Percentiles rank a stretch among this genome's conserved stretches.
These are phyloP conservation scores for Hippasteria phrygiana DNA, from an alignment of 53 echinoderm and acorn worm species.

Conservation along the genomic window DNA sequence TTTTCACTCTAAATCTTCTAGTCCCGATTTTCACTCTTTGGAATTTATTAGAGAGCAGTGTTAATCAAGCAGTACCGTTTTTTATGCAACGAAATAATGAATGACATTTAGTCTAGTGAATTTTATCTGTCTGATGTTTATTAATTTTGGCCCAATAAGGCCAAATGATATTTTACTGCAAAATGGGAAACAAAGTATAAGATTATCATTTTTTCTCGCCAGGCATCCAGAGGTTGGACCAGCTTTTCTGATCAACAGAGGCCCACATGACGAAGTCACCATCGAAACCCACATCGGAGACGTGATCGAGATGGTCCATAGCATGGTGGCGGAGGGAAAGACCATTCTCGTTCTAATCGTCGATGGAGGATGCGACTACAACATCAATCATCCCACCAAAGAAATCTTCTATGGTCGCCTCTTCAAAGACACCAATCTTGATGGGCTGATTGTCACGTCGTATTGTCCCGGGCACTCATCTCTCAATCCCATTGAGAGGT, in stretches of 20 bases:
- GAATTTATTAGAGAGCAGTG: too few species aligned
- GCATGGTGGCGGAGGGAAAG: conserved; percentile 11
- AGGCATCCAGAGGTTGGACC: conserved; percentile 25
- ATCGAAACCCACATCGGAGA: conserved; percentile 63
- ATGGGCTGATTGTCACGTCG: conserved; percentile 59
- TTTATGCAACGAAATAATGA: too few species aligned
- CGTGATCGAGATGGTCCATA: conserved; percentile 42
- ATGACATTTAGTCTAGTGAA: too few species aligned
- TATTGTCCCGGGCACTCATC: conserved; percentile 72
- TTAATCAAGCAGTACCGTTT: too few species aligned
- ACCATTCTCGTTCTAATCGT: conserved; percentile 8
- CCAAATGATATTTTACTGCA: background rate
- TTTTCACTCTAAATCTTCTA: too few species aligned
- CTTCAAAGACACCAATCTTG: conserved; percentile 54
- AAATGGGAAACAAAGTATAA: background rate
- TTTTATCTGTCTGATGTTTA: too few species aligned
- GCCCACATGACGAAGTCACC: conserved; percentile 49
- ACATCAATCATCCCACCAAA: conserved; percentile 65
- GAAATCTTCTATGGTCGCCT: conserved; percentile 45
- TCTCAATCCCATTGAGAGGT: conserved; percentile 57
- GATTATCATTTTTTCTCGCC: background rate
- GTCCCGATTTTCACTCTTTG: too few species aligned
- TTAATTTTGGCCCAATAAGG: background rate
- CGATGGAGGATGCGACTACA: conserved; percentile 73
- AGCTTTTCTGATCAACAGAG: background rate